These are phyloP conservation scores for Procambarus clarkii DNA, from an alignment of 1,140 invertebrate genomes.

Conservation along the genomic window DNA sequence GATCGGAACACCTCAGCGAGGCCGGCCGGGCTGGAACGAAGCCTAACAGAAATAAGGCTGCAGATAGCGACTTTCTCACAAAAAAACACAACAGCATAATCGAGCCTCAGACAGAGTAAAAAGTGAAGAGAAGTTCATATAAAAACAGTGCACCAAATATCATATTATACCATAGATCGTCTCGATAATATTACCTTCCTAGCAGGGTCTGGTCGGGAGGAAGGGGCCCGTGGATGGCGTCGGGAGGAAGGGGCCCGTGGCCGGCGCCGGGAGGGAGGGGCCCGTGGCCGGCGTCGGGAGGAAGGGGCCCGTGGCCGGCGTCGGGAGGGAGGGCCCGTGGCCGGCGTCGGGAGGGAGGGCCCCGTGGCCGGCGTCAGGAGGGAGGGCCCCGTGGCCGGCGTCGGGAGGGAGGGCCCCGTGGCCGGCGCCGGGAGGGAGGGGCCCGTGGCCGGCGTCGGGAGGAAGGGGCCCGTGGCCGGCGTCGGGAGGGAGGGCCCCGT, in stretches of 20 bases:
- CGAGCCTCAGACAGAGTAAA: background rate
- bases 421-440: no score
- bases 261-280: no score
- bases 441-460: no score
- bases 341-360: no score
- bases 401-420: no score
- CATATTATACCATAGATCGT: conserved; percentile 20
- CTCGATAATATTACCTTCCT: background rate
- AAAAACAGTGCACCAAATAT: conserved; percentile 19
- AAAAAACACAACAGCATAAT: background rate
- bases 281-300: background rate
- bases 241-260: background rate
- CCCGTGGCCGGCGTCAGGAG: no score
- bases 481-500: background rate
- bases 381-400: no score
- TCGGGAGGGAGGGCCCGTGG: no score
- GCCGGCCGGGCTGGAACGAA: background rate
- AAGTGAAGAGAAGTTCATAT: conserved; percentile 17
- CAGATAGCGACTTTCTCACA: background rate
- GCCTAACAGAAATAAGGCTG: background rate
- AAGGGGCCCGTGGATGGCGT: background rate
- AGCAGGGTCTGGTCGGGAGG: background rate
- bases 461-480: background rate
- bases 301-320: background rate
- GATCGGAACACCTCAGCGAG: background rate